These are phyloP conservation scores for Botia kubotai DNA, from an alignment of 2,797 vertebrate genomes.

Conservation along the genomic window DNA sequence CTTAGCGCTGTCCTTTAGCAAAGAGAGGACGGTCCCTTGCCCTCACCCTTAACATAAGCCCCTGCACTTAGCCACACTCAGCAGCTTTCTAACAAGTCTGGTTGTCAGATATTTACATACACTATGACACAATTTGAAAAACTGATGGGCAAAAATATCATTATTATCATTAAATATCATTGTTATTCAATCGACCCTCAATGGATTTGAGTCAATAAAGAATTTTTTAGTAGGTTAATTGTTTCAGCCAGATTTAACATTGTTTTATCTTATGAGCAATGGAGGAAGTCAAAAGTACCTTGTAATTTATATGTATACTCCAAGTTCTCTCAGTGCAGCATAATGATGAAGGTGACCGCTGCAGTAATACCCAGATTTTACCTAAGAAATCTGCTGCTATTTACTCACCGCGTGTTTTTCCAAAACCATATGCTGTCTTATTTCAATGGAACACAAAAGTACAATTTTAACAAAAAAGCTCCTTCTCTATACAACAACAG, in stretches of 20 bases:
- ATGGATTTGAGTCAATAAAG: not conserved
- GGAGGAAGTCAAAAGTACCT: no score
- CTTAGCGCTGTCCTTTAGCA: slow-evolving; percentile 42
- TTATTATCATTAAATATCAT: not conserved
- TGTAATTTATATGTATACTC: no score
- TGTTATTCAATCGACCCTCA: not conserved
- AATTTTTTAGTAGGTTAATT: slow-evolving; percentile 6
- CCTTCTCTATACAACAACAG: no score
- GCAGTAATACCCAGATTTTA: no score
- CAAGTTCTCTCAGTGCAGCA: no score
- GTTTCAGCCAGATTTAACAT: not conserved
- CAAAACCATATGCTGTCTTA: no score
- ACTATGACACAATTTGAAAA: slow-evolving; percentile 14
- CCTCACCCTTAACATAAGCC: slow-evolving; percentile 13
- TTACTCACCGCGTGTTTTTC: no score
- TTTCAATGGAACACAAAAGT: no score
- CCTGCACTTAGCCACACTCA: not conserved
- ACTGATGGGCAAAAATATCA: not conserved
- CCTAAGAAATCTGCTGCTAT: no score
- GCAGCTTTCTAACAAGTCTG: slow-evolving; percentile 14
- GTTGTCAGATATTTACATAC: not conserved
- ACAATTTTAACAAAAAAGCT: no score
- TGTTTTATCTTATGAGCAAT: not conserved
- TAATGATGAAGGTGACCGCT: no score
- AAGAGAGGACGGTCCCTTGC: slow-evolving; percentile 25